Evolutionary conservation across 1,140 invertebrate genomes (phyloP), one percentile per base, ranked within the genome.

Genomic region (Conopomorpha cramerella): DNA sequence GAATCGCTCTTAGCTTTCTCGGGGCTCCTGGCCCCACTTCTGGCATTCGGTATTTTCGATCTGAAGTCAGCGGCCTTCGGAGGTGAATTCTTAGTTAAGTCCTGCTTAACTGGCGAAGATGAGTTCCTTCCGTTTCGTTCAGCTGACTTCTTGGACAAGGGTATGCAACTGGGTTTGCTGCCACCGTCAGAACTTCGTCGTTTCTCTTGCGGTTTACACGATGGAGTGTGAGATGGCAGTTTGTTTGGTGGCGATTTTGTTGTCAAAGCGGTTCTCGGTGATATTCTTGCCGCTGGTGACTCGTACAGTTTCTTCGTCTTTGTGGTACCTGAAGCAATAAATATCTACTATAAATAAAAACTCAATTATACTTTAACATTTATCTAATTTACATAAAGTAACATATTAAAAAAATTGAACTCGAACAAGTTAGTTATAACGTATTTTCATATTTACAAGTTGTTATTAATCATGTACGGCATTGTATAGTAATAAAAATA

Each of bases 141-240:
- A 10, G 53, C 35, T 17, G 50, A 45, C 48, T 62, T 71, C 46
- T 62, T 76, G 7, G 71, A 76, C 29, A 72, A 44, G 16, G 71
- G 71, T 49, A 76, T 76, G 38, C 49, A 60, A 41, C 71, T 76
- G 34, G 68, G 68, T 50, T 71, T 76, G 18, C 45, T 39, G 31
- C 41, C 44, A 28, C 41, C 40, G 42, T 76, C 71, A 38, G 51
- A 51, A 54, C 50, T 63, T 41, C 58, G 50, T 41, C 63, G 58
- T 34, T 55, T 65, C 36, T 73, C 67, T 30, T 49, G 40, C n/a
- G 43, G 30, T 46, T 67, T 72, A 15, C 35, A 36, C 36, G 50
- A 16, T 33, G 54, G 39, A 39, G 47, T 35, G 26, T 45, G 57
- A 27, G 39, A 29, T 35, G 42, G 36, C 35, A 50, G 41, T 26